These are phyloP conservation scores for Exaiptasia diaphana DNA, from an alignment of 64 coral and sea anemone genomes.

Conservation along the genomic window DNA sequence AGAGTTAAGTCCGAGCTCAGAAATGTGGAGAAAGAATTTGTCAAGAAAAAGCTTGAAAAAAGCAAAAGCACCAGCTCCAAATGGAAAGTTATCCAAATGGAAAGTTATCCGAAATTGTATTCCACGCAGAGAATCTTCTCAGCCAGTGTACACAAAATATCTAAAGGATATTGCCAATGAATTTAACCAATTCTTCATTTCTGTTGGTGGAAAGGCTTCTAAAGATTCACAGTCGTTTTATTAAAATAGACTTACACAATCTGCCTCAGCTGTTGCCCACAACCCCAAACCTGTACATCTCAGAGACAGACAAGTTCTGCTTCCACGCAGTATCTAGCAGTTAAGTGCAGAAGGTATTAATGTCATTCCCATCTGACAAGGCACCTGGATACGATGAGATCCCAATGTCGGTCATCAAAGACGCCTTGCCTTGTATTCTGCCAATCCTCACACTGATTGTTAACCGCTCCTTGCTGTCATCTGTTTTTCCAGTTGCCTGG, in stretches of 20 bases:
- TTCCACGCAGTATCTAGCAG: constrained; percentile 15
- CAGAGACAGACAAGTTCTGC: constrained; percentile 12
- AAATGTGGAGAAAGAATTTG: neutral
- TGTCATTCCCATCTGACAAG: constrained; percentile 42
- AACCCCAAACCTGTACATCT: neutral
- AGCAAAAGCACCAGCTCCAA: constrained; percentile 1
- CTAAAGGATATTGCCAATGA: constrained; percentile 20
- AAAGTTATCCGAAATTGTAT: constrained; percentile 54
- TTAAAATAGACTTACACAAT: constrained; percentile 40
- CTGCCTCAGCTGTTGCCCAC: constrained; percentile 41
- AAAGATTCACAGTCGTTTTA: constrained; percentile 35
- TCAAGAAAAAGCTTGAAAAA: neutral
- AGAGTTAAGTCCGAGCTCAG: no score
- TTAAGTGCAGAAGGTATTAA: constrained; percentile 8
- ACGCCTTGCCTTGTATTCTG: constrained; percentile 13
- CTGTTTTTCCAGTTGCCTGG: neutral
- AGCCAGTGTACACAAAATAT: constrained; percentile 45
- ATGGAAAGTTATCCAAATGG: no score
- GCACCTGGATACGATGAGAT: constrained; percentile 27
- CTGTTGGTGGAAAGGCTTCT: constrained; percentile 27
- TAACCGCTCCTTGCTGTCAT: constrained; percentile 6
- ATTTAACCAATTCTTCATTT: constrained; percentile 38
- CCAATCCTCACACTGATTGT: constrained; percentile 13
- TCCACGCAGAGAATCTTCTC: constrained; percentile 36
- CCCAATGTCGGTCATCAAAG: constrained; percentile 33